Evolutionary conservation across 2,797 vertebrate genomes (phyloP), one percentile per base, ranked within the genome.

Genomic region (Schizopygopsis malacanthus): DNA sequence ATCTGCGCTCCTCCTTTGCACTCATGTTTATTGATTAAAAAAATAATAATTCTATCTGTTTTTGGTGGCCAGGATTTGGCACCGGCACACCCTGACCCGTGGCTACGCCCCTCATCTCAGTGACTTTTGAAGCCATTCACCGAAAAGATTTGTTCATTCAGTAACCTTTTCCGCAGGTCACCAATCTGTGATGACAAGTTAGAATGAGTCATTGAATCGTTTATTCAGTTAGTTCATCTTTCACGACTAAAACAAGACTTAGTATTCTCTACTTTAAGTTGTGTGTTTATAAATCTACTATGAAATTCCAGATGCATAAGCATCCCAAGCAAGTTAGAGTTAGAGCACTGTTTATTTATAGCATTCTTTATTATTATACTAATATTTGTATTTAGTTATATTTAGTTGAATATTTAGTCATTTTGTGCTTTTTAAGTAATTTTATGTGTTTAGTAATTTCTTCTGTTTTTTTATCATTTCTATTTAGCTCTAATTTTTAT

Each of bases 101-200:
- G n/a, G n/a, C n/a, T n/a, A n/a, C n/a, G n/a, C n/a, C n/a, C n/a
- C n/a, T n/a, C n/a, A 65, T 79, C 59, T 33, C 59, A 50, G n/a
- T 50, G 15, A 65, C 25, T 67, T 80, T 80, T 80, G 78, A 65
- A 80, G 65, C 39, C 41, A 50, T 80, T 80, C 41, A 67, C 25
- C 10, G 11, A 50, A 50, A 80, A 20, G 3, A 67, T 80, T n/a
- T 59, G 12, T 56, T 37, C 33, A 39, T 77, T 78, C 37, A n/a
- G 37, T 70, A 22, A 69, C 65, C 65, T 7, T 39, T 69, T 39
- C 61, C 22, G 16, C 37, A 10, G 50, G 33, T 39, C 11, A 76
- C 10, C 2, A 18, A 13, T 71, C 69, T 71, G 39, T 72, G 12
- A 25, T 50, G 71, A 50, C 13, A 16, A 25, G 45, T 73, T 25